phyloP scores from a whole-genome alignment of 1,140 invertebrate species.

The Drosophila burlai region DNA sequence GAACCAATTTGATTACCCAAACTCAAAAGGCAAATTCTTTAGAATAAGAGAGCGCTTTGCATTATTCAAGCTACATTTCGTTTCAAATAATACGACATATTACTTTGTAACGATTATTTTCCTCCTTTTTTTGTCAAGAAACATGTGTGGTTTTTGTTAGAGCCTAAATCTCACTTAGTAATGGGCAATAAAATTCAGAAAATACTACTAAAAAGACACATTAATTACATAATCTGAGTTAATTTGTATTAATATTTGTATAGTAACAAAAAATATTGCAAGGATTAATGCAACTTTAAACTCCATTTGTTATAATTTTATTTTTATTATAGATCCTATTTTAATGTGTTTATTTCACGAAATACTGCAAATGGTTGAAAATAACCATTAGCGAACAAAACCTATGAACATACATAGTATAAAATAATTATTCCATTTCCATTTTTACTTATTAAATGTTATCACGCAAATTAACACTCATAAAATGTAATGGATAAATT shows the following conservation, averaged over 20 bases:
- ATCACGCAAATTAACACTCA: too few relatives aligned
- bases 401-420: too few relatives aligned
- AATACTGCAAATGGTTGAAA: too few relatives aligned
- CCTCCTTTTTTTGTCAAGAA: not conserved
- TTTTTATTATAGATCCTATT: not conserved
- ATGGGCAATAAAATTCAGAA: not conserved
- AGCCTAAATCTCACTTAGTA: not conserved
- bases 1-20: slow-evolving; percentile 15
- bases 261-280: too few relatives aligned
- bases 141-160: not conserved
- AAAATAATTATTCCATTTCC: not conserved
- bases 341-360: not conserved
- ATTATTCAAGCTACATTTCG: not conserved
- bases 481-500: not conserved
- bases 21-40: slow-evolving; percentile 15
- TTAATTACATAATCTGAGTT: not conserved
- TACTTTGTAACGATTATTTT: not conserved
- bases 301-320: not conserved
- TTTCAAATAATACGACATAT: not conserved
- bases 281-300: not conserved
- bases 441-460: too few relatives aligned
- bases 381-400: not conserved
- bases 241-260: too few relatives aligned
- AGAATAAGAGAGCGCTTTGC: not conserved
- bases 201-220: not conserved